Conservation (phyloP, 2,797 vertebrate genomes). For the Peromyscus attwateri region DNA sequence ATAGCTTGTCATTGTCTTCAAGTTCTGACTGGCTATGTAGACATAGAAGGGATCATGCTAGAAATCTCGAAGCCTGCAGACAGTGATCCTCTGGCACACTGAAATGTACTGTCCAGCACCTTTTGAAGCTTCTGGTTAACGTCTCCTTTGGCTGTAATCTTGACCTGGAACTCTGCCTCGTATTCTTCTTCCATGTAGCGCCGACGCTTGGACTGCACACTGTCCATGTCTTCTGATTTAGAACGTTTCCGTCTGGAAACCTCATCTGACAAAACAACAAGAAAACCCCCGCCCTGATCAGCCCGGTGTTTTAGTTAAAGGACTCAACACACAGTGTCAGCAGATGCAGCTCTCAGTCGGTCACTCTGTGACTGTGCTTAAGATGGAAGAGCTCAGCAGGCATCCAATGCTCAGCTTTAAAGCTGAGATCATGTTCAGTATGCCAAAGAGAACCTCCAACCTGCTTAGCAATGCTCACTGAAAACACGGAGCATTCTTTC, state of each 20-base stretch:
- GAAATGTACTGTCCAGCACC: conserved; percentile 85
- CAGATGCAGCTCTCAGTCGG: background rate
- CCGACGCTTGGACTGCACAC: conserved; percentile 88
- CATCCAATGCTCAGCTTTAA: conserved; percentile 12
- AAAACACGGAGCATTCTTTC: background rate
- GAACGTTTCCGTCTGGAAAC: conserved; percentile 89
- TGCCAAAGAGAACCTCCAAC: conserved; percentile 15
- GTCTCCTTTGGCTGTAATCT: conserved; percentile 94
- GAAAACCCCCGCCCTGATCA: conserved; percentile 29
- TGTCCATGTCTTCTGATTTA: conserved; percentile 91
- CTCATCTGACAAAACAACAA: conserved; percentile 85
- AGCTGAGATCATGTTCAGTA: conserved; percentile 42
- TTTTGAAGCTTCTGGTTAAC: conserved; percentile 94
- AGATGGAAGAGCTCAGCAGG: conserved; percentile 11
- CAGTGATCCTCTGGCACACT: background rate
- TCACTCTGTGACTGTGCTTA: conserved; percentile 5
- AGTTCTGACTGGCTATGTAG: conserved; percentile 34
- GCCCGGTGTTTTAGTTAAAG: background rate
- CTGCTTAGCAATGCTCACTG: background rate
- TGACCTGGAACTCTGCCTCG: conserved; percentile 96
- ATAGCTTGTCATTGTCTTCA: conserved; percentile 43
- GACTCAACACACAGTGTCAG: background rate
- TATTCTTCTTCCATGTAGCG: conserved; percentile 92
- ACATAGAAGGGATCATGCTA: background rate
- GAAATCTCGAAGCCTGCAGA: conserved; percentile 26